Evolutionary conservation across 1,140 invertebrate species (phyloP).

Genomic region (Papilio glaucus): DNA sequence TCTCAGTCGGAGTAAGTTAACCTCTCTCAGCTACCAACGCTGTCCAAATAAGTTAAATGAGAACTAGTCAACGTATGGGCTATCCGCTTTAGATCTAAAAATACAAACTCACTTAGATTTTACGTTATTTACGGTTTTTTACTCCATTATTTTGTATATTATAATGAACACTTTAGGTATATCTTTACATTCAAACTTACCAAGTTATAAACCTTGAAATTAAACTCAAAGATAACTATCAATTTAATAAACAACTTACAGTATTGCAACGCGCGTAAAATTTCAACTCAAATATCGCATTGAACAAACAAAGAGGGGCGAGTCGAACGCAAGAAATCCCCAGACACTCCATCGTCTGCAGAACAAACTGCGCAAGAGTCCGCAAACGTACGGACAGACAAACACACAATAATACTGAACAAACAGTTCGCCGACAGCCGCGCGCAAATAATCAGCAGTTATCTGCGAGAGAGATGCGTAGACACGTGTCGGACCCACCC

Average conservation of each 20-base stretch:
- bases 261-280: conserved; percentile 19
- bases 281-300: not conserved
- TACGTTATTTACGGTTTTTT: no score
- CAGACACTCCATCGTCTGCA: conserved; percentile 15
- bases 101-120: no score
- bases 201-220: not conserved
- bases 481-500: conserved; percentile 1
- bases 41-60: no score
- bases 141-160: no score
- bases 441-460: conserved; percentile 4
- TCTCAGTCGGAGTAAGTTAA: no score
- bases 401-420: conserved; percentile 3
- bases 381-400: conserved; percentile 12
- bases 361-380: conserved; percentile 19
- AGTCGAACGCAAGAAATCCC: conserved; percentile 23
- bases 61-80: no score
- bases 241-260: conserved; percentile 4
- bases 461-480: conserved; percentile 8
- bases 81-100: no score
- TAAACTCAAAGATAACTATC: not conserved
- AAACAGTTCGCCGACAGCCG: not conserved
- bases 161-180: no score
- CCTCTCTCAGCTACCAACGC: no score
- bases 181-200: no score
- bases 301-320: conserved; percentile 7